Conservation (phyloP, 2,797 vertebrate species). For the Hypotaenidia philippensis region DNA sequence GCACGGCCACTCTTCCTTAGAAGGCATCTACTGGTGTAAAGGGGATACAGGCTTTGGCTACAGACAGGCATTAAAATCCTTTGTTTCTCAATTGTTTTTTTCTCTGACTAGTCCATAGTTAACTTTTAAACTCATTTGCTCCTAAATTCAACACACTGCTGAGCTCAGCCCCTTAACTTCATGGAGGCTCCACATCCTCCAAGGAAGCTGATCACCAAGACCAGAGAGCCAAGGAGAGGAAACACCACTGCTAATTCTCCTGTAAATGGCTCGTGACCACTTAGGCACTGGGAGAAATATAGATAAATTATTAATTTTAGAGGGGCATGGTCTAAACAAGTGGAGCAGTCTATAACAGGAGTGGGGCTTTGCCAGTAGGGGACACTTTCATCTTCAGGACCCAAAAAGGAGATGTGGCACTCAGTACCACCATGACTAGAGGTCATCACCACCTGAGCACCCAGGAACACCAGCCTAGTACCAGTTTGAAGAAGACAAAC, state of each 20-base stretch:
- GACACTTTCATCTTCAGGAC: neutral
- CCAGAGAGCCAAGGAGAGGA: fast-evolving
- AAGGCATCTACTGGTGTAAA: neutral
- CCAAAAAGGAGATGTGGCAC: neutral
- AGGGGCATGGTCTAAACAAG: neutral
- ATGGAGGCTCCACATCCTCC: neutral
- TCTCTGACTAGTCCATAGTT: neutral
- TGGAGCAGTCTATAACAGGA: neutral
- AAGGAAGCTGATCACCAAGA: neutral
- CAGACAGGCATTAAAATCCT: neutral
- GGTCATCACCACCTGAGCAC: neutral
- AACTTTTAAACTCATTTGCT: neutral
- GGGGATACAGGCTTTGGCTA: neutral
- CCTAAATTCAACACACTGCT: neutral
- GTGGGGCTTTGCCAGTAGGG: neutral
- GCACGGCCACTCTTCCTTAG: neutral
- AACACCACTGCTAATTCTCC: neutral
- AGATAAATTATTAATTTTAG: neutral
- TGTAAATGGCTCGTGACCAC: neutral
- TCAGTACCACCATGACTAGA: neutral
- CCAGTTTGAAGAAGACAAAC: neutral
- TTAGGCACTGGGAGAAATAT: neutral
- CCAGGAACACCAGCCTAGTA: neutral
- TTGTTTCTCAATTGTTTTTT: neutral
- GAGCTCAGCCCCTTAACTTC: neutral